Conservation (phyloP, 1,140 invertebrate genomes). For the Scaptomyza montana region DNA sequence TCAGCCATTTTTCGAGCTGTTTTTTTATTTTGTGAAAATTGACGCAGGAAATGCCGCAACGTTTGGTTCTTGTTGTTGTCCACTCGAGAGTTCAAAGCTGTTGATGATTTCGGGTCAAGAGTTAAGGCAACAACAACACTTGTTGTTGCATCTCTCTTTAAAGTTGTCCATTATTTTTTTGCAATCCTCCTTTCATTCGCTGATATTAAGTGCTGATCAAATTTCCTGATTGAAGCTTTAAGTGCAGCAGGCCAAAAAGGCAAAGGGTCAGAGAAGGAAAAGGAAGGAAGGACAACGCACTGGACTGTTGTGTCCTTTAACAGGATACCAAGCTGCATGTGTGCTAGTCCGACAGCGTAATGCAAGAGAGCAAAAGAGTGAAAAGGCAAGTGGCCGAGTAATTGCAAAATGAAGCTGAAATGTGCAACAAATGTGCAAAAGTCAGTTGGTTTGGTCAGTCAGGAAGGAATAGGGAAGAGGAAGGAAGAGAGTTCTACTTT, state of each 20-base stretch:
- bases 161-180: slow-evolving; percentile 6
- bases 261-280: neutral
- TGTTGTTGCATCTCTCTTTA: slow-evolving; percentile 55
- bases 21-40: slow-evolving; percentile 61
- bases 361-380: neutral
- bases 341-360: neutral
- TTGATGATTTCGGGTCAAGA: slow-evolving; percentile 72
- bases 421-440: slow-evolving; percentile 61
- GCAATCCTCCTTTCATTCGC: neutral
- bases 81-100: slow-evolving; percentile 67
- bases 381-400: slow-evolving; percentile 31
- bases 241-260: slow-evolving; percentile 56
- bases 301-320: slow-evolving; percentile 50
- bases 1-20: slow-evolving; percentile 14
- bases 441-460: slow-evolving; percentile 12
- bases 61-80: slow-evolving; percentile 8
- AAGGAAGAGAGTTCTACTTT: slow-evolving; percentile 9
- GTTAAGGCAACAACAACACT: slow-evolving; percentile 48
- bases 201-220: slow-evolving; percentile 73
- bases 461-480: slow-evolving; percentile 12
- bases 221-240: slow-evolving; percentile 73
- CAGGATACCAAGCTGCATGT: slow-evolving; percentile 44
- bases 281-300: slow-evolving; percentile 21
- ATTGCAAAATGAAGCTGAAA: slow-evolving; percentile 69
- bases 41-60: slow-evolving; percentile 73